These are phyloP conservation scores for Erebia ligea DNA, from an alignment of 2,888 invertebrate genomes.

Conservation along the genomic window DNA sequence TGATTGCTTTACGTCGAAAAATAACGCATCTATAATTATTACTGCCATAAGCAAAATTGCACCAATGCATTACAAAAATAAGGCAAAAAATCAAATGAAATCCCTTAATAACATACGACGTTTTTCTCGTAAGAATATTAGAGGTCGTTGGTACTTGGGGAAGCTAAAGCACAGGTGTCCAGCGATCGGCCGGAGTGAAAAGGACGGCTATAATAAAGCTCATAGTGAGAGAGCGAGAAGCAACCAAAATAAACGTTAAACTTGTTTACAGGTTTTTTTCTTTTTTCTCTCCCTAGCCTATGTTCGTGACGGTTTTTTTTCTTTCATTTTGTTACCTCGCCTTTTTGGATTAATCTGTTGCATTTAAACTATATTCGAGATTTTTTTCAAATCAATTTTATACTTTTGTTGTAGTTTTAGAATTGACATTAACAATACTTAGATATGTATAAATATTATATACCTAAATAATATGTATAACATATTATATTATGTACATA, in stretches of 20 bases:
- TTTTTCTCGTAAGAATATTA: constrained; percentile 57
- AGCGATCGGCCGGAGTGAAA: constrained; percentile 73
- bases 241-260: constrained; percentile 83
- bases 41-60: constrained; percentile 45
- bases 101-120: constrained; percentile 54
- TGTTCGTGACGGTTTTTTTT: constrained; percentile 81
- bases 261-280: constrained; percentile 78
- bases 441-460: too few species aligned
- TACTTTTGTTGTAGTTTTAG: background rate
- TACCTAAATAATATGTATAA: too few species aligned
- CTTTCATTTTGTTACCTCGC: constrained; percentile 72
- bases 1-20: constrained; percentile 77
- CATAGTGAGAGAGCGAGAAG: constrained; percentile 60
- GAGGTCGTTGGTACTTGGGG: constrained; percentile 84
- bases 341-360: constrained; percentile 79
- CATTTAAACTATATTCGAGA: constrained; percentile 78
- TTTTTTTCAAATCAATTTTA: constrained; percentile 44
- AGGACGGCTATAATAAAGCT: constrained; percentile 56
- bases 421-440: too few species aligned
- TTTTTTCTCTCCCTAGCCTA: constrained; percentile 82
- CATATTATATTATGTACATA: background rate
- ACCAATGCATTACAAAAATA: constrained; percentile 48
- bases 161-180: constrained; percentile 84
- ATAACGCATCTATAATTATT: constrained; percentile 72
- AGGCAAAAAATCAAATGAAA: constrained; percentile 51